These are phyloP conservation scores for Lithobates sylvaticus DNA, from an alignment of 2,797 vertebrate genomes.

Conservation along the genomic window DNA sequence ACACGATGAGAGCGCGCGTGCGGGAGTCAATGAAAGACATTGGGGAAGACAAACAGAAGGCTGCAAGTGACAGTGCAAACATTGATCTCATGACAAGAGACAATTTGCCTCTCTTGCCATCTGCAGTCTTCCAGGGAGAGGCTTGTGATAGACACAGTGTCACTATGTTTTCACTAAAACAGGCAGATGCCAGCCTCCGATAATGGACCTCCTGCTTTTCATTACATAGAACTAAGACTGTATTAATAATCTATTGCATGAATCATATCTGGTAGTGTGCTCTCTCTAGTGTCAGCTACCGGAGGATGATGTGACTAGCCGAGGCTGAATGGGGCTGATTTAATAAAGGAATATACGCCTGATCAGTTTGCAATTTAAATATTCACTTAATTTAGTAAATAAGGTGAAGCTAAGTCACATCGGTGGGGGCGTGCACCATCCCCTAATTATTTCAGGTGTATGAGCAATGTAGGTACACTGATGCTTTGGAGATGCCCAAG, in stretches of 20 bases:
- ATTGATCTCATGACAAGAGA: slow-evolving; percentile 27
- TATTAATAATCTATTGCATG: slow-evolving; percentile 13
- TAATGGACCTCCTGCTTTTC: slow-evolving; percentile 10
- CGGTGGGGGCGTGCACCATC: too few relatives aligned
- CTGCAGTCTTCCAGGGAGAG: slow-evolving; percentile 6
- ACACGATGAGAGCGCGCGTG: neutral
- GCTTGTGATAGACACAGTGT: slow-evolving; percentile 10
- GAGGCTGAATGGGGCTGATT: too few relatives aligned
- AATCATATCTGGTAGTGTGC: neutral
- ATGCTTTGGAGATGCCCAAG: too few relatives aligned
- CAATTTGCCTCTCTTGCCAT: slow-evolving; percentile 16
- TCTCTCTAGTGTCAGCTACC: too few relatives aligned
- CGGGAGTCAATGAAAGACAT: neutral
- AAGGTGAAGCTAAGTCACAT: too few relatives aligned
- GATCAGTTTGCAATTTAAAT: too few relatives aligned
- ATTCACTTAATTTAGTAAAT: too few relatives aligned
- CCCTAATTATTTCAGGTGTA: too few relatives aligned
- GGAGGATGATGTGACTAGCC: too few relatives aligned
- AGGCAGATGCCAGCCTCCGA: slow-evolving; percentile 28
- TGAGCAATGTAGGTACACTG: too few relatives aligned
- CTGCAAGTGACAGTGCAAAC: slow-evolving; percentile 28
- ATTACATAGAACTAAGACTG: neutral
- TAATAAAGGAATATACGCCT: too few relatives aligned
- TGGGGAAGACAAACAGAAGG: slow-evolving; percentile 25
- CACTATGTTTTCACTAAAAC: slow-evolving; percentile 42